phyloP scores from a whole-genome alignment of 2,888 invertebrate genomes.

The Hirtodrosophila trivittata region DNA sequence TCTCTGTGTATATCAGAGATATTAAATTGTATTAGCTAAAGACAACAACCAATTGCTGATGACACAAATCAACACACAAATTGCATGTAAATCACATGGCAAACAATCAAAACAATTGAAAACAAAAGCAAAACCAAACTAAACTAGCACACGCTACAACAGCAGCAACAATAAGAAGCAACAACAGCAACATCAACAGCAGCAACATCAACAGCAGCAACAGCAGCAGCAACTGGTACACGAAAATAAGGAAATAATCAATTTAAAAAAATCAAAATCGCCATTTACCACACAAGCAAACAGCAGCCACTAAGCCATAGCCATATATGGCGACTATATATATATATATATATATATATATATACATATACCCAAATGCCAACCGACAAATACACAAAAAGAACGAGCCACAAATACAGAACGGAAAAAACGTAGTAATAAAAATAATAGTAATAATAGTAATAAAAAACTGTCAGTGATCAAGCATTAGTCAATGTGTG shows the following conservation, averaged over 20 bases:
- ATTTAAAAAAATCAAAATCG: conserved; percentile 84
- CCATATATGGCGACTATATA: conserved; percentile 23
- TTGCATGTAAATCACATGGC: conserved; percentile 61
- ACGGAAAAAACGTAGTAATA: conserved; percentile 4
- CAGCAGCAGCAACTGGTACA: conserved; percentile 56
- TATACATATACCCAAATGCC: conserved; percentile 13
- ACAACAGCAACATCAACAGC: conserved; percentile 27
- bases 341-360: conserved; percentile 4
- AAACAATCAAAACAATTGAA: conserved; percentile 50
- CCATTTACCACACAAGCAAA: conserved; percentile 67
- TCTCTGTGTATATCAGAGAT: conserved; percentile 25
- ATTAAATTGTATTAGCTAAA: conserved; percentile 42
- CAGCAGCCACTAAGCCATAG: conserved; percentile 40
- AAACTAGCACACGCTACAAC: conserved; percentile 43
- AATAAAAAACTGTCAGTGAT: conserved; percentile 15
- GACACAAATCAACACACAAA: conserved; percentile 53
- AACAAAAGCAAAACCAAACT: conserved; percentile 24
- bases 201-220: conserved; percentile 14
- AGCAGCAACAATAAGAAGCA: conserved; percentile 15
- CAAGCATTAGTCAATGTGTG: conserved; percentile 68
- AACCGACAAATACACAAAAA: conserved; percentile 20
- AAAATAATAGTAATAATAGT: conserved; percentile 4
- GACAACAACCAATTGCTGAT: conserved; percentile 61
- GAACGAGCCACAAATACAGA: background rate
- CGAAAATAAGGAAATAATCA: conserved; percentile 84